Conservation (phyloP, 1,140 invertebrate species). For the Octopus sinensis region DNA sequence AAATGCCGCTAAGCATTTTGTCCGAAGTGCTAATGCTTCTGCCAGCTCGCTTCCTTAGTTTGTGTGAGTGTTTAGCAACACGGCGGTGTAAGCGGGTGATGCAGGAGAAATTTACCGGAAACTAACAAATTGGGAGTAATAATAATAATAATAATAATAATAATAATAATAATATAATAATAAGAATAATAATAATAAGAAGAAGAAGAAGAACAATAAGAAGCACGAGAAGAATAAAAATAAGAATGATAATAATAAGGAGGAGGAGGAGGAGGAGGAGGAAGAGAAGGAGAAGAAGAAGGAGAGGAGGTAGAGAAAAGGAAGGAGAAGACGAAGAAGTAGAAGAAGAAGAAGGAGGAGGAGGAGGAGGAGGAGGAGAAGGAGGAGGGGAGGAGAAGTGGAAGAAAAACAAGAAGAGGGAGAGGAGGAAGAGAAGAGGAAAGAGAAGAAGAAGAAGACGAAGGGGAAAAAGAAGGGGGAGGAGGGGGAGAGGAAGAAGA, state of each 20-base stretch:
- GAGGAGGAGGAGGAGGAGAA: background rate
- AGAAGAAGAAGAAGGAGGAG: background rate
- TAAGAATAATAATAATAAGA: background rate
- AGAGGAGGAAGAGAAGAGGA: background rate
- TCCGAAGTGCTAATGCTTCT: too few relatives aligned
- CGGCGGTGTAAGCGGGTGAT: background rate
- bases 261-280: background rate
- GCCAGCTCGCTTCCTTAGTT: too few relatives aligned
- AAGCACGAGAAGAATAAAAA: background rate
- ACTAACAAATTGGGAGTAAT: background rate
- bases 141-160: background rate
- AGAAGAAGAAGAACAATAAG: background rate
- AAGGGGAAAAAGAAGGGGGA: background rate
- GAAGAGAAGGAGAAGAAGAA: background rate
- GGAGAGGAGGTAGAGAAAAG: background rate
- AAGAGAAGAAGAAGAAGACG: background rate
- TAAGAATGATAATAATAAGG: background rate
- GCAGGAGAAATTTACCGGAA: background rate
- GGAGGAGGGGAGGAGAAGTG: background rate
- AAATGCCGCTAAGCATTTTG: too few relatives aligned
- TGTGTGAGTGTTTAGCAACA: background rate
- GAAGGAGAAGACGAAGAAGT: background rate
- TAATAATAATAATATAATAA: background rate
- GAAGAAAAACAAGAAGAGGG: background rate
- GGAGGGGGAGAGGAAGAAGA: background rate